Conservation (phyloP, 2,888 invertebrate genomes). For the Erebia palarica region DNA sequence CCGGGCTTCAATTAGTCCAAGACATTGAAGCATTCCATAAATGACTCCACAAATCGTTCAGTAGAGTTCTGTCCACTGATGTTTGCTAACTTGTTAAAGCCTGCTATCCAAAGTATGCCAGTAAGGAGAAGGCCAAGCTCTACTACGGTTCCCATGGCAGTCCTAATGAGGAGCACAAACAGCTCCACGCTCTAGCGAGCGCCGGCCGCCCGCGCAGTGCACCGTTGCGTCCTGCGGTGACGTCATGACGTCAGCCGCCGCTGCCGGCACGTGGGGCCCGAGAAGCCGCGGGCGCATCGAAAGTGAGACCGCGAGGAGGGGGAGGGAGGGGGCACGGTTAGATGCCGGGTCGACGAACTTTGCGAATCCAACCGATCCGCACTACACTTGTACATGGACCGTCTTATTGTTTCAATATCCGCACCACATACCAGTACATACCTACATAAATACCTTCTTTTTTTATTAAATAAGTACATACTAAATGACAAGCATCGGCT, state of each 20-base stretch:
- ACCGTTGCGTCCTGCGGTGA: conserved; percentile 68
- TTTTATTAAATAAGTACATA: neutral
- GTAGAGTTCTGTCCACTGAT: neutral
- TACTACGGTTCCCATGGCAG: conserved; percentile 67
- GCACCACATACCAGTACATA: conserved; percentile 20
- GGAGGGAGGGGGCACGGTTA: conserved; percentile 52
- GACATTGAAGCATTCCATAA: too few species aligned
- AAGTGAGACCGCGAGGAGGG: conserved; percentile 72
- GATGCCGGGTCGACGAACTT: conserved; percentile 67
- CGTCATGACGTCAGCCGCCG: conserved; percentile 77
- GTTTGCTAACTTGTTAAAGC: neutral
- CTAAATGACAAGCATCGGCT: neutral
- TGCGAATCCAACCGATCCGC: conserved; percentile 77
- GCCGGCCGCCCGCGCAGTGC: conserved; percentile 37
- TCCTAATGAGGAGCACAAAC: conserved; percentile 68
- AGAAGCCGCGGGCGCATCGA: conserved; percentile 75
- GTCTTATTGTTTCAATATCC: conserved; percentile 75
- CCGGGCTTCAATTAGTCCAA: too few species aligned
- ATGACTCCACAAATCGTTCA: neutral
- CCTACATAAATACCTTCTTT: neutral
- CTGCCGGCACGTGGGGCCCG: conserved; percentile 72
- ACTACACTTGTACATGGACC: conserved; percentile 65
- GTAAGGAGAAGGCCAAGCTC: conserved; percentile 47
- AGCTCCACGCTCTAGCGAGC: conserved; percentile 60
- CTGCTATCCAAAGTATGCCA: conserved; percentile 46